Percentiles rank a stretch among this genome's conserved stretches.
These are phyloP conservation scores for Butastur rufipennis DNA, from an alignment of 2,113 vertebrate genomes.

Conservation along the genomic window DNA sequence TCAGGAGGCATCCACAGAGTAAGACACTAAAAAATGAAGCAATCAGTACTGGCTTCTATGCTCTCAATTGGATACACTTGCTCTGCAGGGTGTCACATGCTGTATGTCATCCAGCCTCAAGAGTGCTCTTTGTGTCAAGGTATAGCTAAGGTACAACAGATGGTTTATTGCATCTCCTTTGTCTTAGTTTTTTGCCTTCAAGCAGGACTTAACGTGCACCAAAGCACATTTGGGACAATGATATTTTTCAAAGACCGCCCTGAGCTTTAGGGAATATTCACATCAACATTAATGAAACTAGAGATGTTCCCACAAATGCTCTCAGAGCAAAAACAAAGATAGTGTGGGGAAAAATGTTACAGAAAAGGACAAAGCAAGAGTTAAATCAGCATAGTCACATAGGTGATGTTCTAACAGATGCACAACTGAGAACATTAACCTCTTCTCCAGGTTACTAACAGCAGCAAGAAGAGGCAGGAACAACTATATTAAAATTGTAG, in stretches of 20 bases:
- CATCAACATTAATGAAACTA: background rate
- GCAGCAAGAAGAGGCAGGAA: background rate
- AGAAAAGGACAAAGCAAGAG: background rate
- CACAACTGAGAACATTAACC: background rate
- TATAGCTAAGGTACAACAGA: background rate
- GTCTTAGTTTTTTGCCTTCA: background rate
- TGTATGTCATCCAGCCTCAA: background rate
- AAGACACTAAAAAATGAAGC: background rate
- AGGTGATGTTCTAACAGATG: background rate
- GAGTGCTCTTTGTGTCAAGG: background rate
- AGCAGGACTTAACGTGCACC: background rate
- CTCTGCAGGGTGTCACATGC: background rate
- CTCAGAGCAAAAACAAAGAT: background rate
- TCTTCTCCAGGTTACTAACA: background rate
- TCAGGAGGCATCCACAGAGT: background rate
- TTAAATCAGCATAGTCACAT: background rate
- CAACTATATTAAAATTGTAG: background rate
- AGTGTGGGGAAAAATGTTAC: background rate
- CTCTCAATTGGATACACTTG: background rate
- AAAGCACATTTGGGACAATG: background rate
- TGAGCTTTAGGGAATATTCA: background rate
- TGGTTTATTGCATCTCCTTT: background rate
- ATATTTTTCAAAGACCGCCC: background rate
- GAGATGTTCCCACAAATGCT: background rate
- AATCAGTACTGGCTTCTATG: rapidly evolving